Base-by-base conservation (phyloP, 2,888 invertebrate species). In the Ptychoptera albimana region DNA sequence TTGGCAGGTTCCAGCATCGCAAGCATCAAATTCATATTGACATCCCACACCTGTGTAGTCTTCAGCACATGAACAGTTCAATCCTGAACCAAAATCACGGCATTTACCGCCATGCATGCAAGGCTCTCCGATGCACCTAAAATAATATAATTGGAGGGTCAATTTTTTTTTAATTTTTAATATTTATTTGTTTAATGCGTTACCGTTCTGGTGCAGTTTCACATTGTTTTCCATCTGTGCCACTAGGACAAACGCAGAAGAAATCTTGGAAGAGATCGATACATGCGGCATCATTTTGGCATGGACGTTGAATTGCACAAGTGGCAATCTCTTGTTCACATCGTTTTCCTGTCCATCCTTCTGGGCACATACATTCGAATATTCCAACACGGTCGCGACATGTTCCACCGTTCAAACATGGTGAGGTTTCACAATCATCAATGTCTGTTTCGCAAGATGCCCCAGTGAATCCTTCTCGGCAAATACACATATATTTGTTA, bases 101-200 rank as follows among this genome's bases (percentile, higher is more conserved):
- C 94, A 96, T 59, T 83, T 83, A 43, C 94, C 94, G 39, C 85
- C 88, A 57, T 96, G 93, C 87, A 92, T 92, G 60, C 94, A 96
- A 5, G 91, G 91, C 46, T 64, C 60, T 1, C 64, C 64, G 32
- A 64, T 63, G 43, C 64, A 64, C 34, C 23, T 23, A 23, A 23
- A n/a, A n/a, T n/a, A n/a, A n/a, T n/a, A n/a, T n/a, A n/a, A n/a
- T n/a, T n/a, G n/a, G n/a, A n/a, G n/a, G n/a, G n/a, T n/a, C n/a
- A n/a, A n/a, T n/a, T 2, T 13, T 8, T 11, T 87, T 39, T 31
- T 10, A n/a, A 31, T 31, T 59, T 91, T 91, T 87, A 56, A 82
- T 82, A 23, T 91, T 91, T 48, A 91, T 85, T 60, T 91, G 91
- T 50, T 23, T 23, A 23, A 23, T 23, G 7, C 7, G 7, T 23